These are phyloP conservation scores for Strigops habroptila DNA, from an alignment of 2,113 vertebrate species.

Conservation along the genomic window DNA sequence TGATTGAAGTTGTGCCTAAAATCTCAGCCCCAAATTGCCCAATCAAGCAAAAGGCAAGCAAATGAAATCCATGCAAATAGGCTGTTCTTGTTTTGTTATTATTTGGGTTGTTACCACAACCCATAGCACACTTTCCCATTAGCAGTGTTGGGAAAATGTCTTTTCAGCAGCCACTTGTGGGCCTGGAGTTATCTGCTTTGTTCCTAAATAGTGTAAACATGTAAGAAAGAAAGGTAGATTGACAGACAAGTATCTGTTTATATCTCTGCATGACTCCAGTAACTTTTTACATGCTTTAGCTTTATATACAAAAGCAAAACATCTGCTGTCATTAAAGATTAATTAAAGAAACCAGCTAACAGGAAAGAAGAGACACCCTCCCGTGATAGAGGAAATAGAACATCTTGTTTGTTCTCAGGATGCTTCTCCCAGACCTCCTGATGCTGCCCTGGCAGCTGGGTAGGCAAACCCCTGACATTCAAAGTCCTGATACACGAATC, in stretches of 20 bases:
- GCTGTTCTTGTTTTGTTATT: background rate
- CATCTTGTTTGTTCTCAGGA: background rate
- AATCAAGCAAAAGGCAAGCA: background rate
- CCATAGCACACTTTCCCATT: conserved; percentile 2
- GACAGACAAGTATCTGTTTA: background rate
- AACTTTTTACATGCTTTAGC: background rate
- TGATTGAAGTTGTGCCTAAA: conserved; percentile 33
- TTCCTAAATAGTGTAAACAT: background rate
- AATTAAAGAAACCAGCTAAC: background rate
- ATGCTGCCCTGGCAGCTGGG: background rate
- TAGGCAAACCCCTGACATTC: background rate
- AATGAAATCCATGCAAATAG: conserved; percentile 11
- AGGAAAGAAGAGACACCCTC: background rate
- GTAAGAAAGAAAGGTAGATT: background rate
- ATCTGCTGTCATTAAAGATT: background rate
- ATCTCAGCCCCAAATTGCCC: background rate
- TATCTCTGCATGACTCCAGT: background rate
- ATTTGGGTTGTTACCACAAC: conserved; percentile 9
- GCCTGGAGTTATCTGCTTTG: background rate
- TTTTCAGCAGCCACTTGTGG: background rate
- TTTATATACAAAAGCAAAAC: background rate
- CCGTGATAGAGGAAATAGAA: background rate
- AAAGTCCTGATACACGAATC: background rate
- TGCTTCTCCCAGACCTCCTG: background rate
- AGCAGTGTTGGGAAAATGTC: background rate